phyloP scores from a whole-genome alignment of 2,888 invertebrate species.

The Caradrina clavipalpis region DNA sequence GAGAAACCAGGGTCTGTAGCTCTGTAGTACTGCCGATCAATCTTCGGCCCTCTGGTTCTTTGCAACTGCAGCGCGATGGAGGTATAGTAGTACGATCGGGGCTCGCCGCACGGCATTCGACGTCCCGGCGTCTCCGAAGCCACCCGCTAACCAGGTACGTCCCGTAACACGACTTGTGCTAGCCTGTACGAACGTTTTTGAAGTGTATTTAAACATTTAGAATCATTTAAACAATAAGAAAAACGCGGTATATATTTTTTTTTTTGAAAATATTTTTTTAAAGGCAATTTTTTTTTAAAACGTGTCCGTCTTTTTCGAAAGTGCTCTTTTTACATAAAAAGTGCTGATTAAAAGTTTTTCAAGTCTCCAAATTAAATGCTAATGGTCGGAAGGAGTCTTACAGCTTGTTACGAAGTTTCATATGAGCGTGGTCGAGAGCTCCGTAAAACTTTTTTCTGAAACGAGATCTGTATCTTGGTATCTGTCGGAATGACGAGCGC shows the following conservation, averaged over 20 bases:
- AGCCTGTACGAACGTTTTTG: slow-evolving; percentile 45
- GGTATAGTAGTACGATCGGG: slow-evolving; percentile 59
- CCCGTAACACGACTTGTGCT: slow-evolving; percentile 40
- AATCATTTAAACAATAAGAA: background rate
- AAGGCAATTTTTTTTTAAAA: background rate
- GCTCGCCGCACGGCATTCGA: slow-evolving; percentile 66
- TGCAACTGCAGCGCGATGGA: slow-evolving; percentile 76
- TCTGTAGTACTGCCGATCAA: slow-evolving; percentile 78
- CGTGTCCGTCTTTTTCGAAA: slow-evolving; percentile 18
- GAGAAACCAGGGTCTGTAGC: slow-evolving; percentile 62
- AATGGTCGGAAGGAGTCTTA: background rate
- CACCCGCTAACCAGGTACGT: slow-evolving; percentile 74
- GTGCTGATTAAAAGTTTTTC: slow-evolving; percentile 38
- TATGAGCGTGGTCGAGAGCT: background rate
- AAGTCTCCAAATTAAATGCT: slow-evolving; percentile 8
- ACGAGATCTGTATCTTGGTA: slow-evolving; percentile 8
- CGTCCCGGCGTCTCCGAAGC: slow-evolving; percentile 74
- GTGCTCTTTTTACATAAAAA: slow-evolving; percentile 36
- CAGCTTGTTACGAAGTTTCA: slow-evolving; percentile 26
- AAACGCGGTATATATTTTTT: too few relatives aligned
- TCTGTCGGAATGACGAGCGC: background rate
- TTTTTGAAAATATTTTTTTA: too few relatives aligned
- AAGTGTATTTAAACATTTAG: slow-evolving; percentile 44
- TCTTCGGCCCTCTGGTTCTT: slow-evolving; percentile 73
- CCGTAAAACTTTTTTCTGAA: slow-evolving; percentile 35